phyloP scores from a whole-genome alignment of 2,888 invertebrate species.

The Synanthedon tipuliformis region DNA sequence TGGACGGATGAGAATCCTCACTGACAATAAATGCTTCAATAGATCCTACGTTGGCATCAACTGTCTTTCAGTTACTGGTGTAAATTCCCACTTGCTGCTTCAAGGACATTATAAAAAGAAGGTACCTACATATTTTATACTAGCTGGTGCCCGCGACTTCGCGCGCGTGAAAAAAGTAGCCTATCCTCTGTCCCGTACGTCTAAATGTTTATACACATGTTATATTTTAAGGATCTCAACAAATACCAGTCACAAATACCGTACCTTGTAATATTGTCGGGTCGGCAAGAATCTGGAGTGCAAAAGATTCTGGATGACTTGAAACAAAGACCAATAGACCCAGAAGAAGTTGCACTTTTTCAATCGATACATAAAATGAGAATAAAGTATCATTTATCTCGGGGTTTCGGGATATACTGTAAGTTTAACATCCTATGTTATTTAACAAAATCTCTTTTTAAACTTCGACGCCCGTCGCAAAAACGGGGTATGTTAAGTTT shows the following conservation, averaged over 20 bases:
- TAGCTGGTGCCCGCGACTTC: no score
- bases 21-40: slow-evolving; percentile 64
- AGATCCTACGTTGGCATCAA: slow-evolving; percentile 56
- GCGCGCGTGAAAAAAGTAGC: no score
- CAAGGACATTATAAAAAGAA: slow-evolving; percentile 40
- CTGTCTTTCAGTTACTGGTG: slow-evolving; percentile 36
- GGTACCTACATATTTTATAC: no score
- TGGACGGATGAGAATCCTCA: slow-evolving; percentile 68
- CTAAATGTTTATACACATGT: no score
- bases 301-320: slow-evolving; percentile 27
- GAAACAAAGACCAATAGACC: slow-evolving; percentile 32
- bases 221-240: slow-evolving; percentile 5
- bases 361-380: slow-evolving; percentile 49
- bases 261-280: slow-evolving; percentile 64
- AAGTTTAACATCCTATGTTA: slow-evolving; percentile 7
- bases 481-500: no score
- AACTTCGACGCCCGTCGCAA: no score
- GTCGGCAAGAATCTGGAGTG: slow-evolving; percentile 61
- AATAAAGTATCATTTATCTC: slow-evolving; percentile 67
- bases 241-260: slow-evolving; percentile 34
- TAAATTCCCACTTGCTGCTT: slow-evolving; percentile 39
- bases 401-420: slow-evolving; percentile 71
- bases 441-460: no score
- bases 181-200: no score
- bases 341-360: slow-evolving; percentile 53